Conservation (phyloP, 1,140 invertebrate species). For the Drosophila yakuba region DNA sequence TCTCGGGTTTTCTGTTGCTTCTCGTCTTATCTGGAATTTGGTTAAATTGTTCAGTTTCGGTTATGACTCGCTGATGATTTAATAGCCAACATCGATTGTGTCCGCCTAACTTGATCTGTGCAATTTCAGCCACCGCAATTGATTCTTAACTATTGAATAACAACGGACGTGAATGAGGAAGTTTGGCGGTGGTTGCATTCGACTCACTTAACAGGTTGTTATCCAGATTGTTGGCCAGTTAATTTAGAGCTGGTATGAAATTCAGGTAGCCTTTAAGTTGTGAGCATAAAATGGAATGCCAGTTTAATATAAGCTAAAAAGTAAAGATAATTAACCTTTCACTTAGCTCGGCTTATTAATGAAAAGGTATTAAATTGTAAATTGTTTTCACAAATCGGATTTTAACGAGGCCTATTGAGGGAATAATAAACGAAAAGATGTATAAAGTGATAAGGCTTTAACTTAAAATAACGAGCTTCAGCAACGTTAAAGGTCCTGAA, state of each 20-base stretch:
- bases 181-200: conserved; percentile 18
- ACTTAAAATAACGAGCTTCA: neutral
- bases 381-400: conserved; percentile 16
- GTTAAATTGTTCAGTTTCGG: conserved; percentile 51
- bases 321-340: conserved; percentile 48
- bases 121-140: conserved; percentile 27
- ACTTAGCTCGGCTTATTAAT: conserved; percentile 31
- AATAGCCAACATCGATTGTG: conserved; percentile 52
- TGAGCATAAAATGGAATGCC: conserved; percentile 33
- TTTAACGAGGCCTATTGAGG: neutral
- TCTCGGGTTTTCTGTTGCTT: conserved; percentile 19
- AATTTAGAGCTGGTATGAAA: conserved; percentile 17
- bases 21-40: conserved; percentile 67
- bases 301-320: conserved; percentile 29
- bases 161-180: conserved; percentile 37
- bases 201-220: conserved; percentile 49
- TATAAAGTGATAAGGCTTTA: neutral
- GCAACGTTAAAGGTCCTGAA: neutral
- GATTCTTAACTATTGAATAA: conserved; percentile 48
- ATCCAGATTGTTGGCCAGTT: conserved; percentile 43
- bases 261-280: conserved; percentile 30
- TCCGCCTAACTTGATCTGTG: conserved; percentile 40
- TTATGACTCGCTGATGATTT: conserved; percentile 59
- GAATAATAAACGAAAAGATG: neutral
- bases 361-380: conserved; percentile 23